Percentiles rank a stretch among this genome's conserved stretches.
phyloP scores from a whole-genome alignment of 2,888 invertebrate species.

The Cabera pusaria region DNA sequence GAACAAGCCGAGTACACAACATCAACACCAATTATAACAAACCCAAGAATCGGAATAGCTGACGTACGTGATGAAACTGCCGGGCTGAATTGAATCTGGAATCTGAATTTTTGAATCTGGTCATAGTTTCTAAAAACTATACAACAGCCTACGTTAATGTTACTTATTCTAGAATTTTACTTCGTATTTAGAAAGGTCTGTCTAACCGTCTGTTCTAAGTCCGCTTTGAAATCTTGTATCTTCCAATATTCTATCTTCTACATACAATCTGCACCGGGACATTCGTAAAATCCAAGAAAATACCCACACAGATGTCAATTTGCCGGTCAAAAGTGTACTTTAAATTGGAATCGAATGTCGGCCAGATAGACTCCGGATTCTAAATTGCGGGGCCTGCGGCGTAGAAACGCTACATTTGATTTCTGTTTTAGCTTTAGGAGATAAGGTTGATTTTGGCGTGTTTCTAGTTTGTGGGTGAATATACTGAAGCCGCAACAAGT shows the following conservation, averaged over 20 bases:
- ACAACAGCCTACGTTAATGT: too few relatives aligned
- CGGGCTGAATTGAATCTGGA: too few relatives aligned
- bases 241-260: background rate
- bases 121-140: too few relatives aligned
- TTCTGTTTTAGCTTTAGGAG: constrained; percentile 2
- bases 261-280: constrained; percentile 1
- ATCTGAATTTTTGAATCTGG: too few relatives aligned
- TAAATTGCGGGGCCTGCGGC: constrained; percentile 29
- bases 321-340: constrained; percentile 27
- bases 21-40: too few relatives aligned
- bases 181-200: too few relatives aligned
- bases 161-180: too few relatives aligned
- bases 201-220: too few relatives aligned
- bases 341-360: constrained; percentile 35
- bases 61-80: too few relatives aligned
- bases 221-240: too few relatives aligned
- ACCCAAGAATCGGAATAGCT: too few relatives aligned
- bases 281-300: constrained; percentile 12
- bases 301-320: constrained; percentile 22
- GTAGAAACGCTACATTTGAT: constrained; percentile 1
- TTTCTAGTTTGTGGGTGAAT: background rate
- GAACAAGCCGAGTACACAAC: too few relatives aligned
- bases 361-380: constrained; percentile 26
- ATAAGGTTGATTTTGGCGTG: constrained; percentile 7
- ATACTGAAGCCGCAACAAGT: constrained; percentile 26